phyloP scores from a whole-genome alignment of 2,888 invertebrate species.

The Andrena camellia region DNA sequence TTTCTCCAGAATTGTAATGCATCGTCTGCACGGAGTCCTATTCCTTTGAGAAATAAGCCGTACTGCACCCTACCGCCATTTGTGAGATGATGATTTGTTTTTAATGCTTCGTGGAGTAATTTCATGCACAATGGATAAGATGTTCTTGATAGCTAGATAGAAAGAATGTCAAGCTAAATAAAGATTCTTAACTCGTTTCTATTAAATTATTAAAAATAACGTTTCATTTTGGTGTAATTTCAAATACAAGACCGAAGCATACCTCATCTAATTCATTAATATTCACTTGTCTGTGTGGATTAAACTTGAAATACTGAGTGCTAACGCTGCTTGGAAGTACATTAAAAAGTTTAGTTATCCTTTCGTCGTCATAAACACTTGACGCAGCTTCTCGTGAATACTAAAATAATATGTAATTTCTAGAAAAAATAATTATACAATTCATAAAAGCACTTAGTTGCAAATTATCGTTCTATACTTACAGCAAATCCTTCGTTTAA shows the following conservation, averaged over 20 bases:
- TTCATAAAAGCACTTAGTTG: background rate
- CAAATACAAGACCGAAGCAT: background rate
- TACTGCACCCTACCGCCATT: constrained; percentile 96
- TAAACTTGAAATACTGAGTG: background rate
- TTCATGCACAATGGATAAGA: constrained; percentile 98
- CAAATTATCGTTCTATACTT: constrained; percentile 71
- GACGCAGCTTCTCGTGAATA: constrained; percentile 38
- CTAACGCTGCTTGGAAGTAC: constrained; percentile 22
- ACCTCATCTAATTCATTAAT: constrained; percentile 48
- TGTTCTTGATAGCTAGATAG: constrained; percentile 88
- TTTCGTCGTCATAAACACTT: constrained; percentile 38
- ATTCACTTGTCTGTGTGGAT: background rate
- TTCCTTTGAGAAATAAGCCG: constrained; percentile 97
- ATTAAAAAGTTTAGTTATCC: constrained; percentile 32
- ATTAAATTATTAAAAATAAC: background rate
- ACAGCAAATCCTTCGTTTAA: constrained; percentile 90
- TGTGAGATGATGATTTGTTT: constrained; percentile 93
- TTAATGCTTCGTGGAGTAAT: constrained; percentile 92
- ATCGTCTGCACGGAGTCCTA: constrained; percentile 96
- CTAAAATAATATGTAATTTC: constrained; percentile 25
- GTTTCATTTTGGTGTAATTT: background rate
- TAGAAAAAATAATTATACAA: background rate
- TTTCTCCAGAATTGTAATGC: constrained; percentile 95
- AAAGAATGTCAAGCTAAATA: background rate
- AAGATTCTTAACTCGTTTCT: constrained; percentile 67